Base-by-base conservation (phyloP, 2,797 vertebrate species). In the Rhincodon typus region DNA sequence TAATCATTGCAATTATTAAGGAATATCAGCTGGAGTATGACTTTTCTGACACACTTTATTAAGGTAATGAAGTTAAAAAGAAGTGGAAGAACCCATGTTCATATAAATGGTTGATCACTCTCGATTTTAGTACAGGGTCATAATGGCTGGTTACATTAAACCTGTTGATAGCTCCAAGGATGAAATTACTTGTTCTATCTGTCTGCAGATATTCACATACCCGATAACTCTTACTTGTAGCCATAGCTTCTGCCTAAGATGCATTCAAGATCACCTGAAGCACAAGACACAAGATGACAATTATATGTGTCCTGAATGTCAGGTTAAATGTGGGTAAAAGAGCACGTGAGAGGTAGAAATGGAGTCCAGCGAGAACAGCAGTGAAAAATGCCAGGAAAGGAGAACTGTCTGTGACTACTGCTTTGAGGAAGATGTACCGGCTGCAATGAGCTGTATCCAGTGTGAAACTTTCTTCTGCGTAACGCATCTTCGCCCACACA, bases 261-360 rank as follows among this genome's bases (percentile, higher is more conserved):
- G 95, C 96, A 96, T 88, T 50, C 70, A 96, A 95, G 77, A 96
- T 96, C 96, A 96, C 96, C 96, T 97, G 96, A 96, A 96, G 96
- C 96, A 72, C 95, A 96, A 96, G 96, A 30, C 95, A 87, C 95
- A 96, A 96, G 95, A n/a, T 96, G 96, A 66, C 96, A 96, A 96
- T 96, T 96, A 96, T 53, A 97, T 96, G 96, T 96, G 96, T 96
- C 84, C 93, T 95, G 88, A 96, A 96, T 95, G 70, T 57, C 95
- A 97, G 62, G 25, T 96, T 91, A n/a, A n/a, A n/a, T n/a, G n/a
- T n/a, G n/a, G n/a, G n/a, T n/a, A n/a, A n/a, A n/a, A n/a, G n/a
- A n/a, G n/a, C n/a, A n/a, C n/a, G n/a, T n/a, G n/a, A n/a, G n/a
- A n/a, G n/a, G n/a, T n/a, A n/a, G n/a, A n/a, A n/a, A n/a, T n/a